Evolutionary conservation across 2,888 invertebrate genomes (phyloP).

Genomic region (Ectemnius continuus): DNA sequence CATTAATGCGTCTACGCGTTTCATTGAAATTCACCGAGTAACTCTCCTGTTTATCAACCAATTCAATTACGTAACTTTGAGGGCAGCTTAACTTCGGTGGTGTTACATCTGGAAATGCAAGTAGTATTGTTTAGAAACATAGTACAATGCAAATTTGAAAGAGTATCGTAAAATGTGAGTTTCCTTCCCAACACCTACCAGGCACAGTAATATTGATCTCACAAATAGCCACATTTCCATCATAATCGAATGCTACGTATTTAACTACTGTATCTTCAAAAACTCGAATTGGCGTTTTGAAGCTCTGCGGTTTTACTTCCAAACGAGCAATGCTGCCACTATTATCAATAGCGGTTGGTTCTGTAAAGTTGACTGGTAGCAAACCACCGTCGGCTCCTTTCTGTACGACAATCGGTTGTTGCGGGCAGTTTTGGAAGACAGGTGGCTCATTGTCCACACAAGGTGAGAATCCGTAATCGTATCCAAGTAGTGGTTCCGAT

Average conservation of each 20-base stretch:
- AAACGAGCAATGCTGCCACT: conserved; percentile 95
- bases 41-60: conserved; percentile 93
- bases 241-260: conserved; percentile 97
- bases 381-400: conserved; percentile 94
- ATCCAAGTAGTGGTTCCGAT: conserved; percentile 90
- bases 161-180: background rate
- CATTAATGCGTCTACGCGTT: conserved; percentile 89
- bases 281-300: conserved; percentile 91
- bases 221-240: conserved; percentile 98
- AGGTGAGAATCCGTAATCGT: conserved; percentile 95
- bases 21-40: conserved; percentile 95
- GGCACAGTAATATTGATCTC: conserved; percentile 97
- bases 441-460: conserved; percentile 98
- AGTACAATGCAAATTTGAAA: background rate
- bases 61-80: conserved; percentile 95
- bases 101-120: conserved; percentile 84
- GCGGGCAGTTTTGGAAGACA: conserved; percentile 97
- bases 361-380: conserved; percentile 93
- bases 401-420: conserved; percentile 92
- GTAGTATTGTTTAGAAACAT: background rate
- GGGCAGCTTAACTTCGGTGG: conserved; percentile 94
- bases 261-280: conserved; percentile 95
- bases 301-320: conserved; percentile 95
- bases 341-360: conserved; percentile 96
- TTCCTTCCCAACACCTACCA: conserved; percentile 71